Conservation (phyloP, 2,888 invertebrate genomes). For the Cynaeus angustus region DNA sequence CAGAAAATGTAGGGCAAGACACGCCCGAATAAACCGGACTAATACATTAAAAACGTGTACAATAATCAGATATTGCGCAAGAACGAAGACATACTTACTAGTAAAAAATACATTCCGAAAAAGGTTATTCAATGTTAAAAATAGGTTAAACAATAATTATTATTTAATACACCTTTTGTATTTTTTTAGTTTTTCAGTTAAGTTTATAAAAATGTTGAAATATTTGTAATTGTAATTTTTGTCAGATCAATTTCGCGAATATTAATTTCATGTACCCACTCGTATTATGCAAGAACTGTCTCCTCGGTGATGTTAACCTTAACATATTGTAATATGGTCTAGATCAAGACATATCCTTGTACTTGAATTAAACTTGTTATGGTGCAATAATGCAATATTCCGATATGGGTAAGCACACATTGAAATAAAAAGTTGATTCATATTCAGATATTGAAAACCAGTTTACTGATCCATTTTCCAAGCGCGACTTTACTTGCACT, state of each 20-base stretch:
- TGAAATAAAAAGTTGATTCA: constrained; percentile 24
- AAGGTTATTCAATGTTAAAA: neutral
- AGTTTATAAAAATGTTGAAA: neutral
- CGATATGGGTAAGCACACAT: neutral
- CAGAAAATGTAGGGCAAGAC: constrained; percentile 7
- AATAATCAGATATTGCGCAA: neutral
- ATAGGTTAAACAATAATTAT: neutral
- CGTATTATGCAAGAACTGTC: neutral
- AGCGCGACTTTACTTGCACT: neutral
- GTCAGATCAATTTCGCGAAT: neutral
- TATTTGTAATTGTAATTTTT: neutral
- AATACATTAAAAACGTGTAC: neutral
- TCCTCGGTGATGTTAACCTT: constrained; percentile 35
- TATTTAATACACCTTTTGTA: neutral
- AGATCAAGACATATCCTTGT: constrained; percentile 35
- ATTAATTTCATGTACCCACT: constrained; percentile 12
- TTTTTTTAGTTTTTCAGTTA: neutral
- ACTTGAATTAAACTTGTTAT: constrained; percentile 39
- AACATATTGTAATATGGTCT: constrained; percentile 37
- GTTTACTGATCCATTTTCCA: constrained; percentile 18
- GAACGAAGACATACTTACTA: neutral
- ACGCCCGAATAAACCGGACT: constrained; percentile 12
- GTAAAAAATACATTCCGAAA: neutral
- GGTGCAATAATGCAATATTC: constrained; percentile 3
- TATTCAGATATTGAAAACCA: constrained; percentile 6